Evolutionary conservation across 2,797 vertebrate species (phyloP).

Genomic region (Acanthurus leucopareius): DNA sequence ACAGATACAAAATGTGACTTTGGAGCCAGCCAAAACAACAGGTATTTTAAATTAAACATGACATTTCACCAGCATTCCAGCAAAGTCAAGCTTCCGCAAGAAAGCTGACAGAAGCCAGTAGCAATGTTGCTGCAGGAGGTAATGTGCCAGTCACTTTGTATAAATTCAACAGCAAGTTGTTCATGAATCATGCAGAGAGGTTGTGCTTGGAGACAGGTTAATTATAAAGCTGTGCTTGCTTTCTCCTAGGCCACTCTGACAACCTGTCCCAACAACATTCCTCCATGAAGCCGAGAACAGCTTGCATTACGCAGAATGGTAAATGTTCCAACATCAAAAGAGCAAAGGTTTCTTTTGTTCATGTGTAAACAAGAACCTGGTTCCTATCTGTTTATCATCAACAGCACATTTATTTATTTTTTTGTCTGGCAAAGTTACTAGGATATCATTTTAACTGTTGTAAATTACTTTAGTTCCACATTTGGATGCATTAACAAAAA

Average conservation of each 20-base stretch:
- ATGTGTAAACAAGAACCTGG: constrained; percentile 50
- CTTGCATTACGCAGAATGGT: constrained; percentile 43
- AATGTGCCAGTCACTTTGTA: constrained; percentile 51
- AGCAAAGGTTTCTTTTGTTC: constrained; percentile 46
- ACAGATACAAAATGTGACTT: constrained; percentile 1
- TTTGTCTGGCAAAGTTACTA: constrained; percentile 16
- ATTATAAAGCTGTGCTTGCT: constrained; percentile 79
- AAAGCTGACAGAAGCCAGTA: constrained; percentile 32
- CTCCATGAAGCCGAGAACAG: constrained; percentile 46
- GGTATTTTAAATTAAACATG: constrained; percentile 18
- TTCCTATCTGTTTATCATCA: constrained; percentile 11
- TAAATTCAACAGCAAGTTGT: constrained; percentile 57
- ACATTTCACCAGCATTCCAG: constrained; percentile 32
- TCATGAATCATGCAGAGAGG: constrained; percentile 79
- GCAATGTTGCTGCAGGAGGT: constrained; percentile 44
- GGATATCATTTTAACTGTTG: constrained; percentile 14
- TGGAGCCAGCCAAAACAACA: background rate
- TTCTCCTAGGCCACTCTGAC: constrained; percentile 68
- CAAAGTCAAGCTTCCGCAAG: constrained; percentile 7
- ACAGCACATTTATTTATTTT: constrained; percentile 6
- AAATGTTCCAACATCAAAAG: constrained; percentile 60
- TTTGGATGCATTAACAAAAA: background rate
- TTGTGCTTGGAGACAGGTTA: constrained; percentile 77
- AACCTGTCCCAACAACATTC: constrained; percentile 77
- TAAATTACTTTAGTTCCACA: constrained; percentile 14